Conservation (phyloP, 2,888 invertebrate genomes). For the Hedychridium roseum region DNA sequence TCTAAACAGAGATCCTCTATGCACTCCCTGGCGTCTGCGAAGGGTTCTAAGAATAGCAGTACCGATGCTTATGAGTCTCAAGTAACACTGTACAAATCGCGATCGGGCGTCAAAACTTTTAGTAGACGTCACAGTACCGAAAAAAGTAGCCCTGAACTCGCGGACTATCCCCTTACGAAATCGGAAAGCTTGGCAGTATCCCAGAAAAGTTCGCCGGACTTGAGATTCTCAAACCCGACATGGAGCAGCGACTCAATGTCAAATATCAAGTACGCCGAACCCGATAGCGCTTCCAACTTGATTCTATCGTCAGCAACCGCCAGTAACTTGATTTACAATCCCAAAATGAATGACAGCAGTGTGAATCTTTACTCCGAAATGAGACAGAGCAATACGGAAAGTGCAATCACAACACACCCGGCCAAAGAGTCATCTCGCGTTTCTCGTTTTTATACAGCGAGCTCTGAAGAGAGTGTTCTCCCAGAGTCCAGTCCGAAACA, state of each 20-base stretch:
- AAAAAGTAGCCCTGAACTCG: conserved; percentile 43
- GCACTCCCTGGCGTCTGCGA: conserved; percentile 43
- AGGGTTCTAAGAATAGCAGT: conserved; percentile 35
- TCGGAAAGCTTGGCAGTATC: conserved; percentile 37
- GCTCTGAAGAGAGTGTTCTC: conserved; percentile 3
- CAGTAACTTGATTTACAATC: conserved; percentile 51
- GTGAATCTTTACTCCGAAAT: conserved; percentile 47
- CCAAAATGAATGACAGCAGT: conserved; percentile 44
- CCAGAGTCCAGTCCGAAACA: too few relatives aligned
- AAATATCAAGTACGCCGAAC: conserved; percentile 25
- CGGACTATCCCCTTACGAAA: conserved; percentile 35
- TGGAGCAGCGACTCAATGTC: conserved; percentile 30
- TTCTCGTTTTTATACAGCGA: conserved; percentile 4
- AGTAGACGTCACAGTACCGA: conserved; percentile 32
- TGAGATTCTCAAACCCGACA: conserved; percentile 33
- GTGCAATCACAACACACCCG: conserved; percentile 6
- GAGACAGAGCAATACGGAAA: conserved; percentile 38
- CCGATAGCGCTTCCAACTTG: conserved; percentile 36
- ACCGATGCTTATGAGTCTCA: conserved; percentile 46
- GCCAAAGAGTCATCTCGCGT: too few relatives aligned
- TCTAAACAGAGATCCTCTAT: conserved; percentile 45
- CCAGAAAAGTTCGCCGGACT: conserved; percentile 49
- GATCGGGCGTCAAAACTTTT: conserved; percentile 41
- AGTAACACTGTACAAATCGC: conserved; percentile 41
- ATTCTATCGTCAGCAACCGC: conserved; percentile 45